Conservation (phyloP, 2,113 vertebrate genomes). For the Cryptomyrus ogoouensis region DNA sequence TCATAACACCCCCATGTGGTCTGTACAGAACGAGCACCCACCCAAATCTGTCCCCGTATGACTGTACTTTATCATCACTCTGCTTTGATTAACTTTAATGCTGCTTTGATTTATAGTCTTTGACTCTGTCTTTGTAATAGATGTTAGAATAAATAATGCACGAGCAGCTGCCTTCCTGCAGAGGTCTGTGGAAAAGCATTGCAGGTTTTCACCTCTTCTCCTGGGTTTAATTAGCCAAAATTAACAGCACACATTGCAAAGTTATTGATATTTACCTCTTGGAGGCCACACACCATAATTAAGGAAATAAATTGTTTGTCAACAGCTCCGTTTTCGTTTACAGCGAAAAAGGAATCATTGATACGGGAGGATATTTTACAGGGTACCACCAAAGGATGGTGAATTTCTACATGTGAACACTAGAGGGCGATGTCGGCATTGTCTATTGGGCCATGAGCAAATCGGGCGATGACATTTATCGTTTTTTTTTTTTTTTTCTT, state of each 20-base stretch:
- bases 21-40: background rate
- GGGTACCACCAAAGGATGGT: background rate
- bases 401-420: conserved; percentile 31
- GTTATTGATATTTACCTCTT: background rate
- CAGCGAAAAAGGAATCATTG: background rate
- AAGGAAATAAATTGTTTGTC: background rate
- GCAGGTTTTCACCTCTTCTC: background rate
- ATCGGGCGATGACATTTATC: background rate
- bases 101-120: background rate
- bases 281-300: background rate
- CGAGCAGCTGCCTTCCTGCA: background rate
- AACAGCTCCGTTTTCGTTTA: background rate
- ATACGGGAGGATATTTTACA: background rate
- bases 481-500: background rate
- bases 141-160: background rate
- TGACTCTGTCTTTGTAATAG: background rate
- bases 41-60: background rate
- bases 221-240: background rate
- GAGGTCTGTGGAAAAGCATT: background rate
- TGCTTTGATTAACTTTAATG: conserved; percentile 7
- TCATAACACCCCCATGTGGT: background rate
- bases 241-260: background rate
- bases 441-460: conserved; percentile 4
- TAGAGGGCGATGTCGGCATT: conserved; percentile 50
- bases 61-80: background rate